These are phyloP conservation scores for Sebastes kiyomatsui DNA, from an alignment of 2,797 vertebrate species.

Conservation along the genomic window DNA sequence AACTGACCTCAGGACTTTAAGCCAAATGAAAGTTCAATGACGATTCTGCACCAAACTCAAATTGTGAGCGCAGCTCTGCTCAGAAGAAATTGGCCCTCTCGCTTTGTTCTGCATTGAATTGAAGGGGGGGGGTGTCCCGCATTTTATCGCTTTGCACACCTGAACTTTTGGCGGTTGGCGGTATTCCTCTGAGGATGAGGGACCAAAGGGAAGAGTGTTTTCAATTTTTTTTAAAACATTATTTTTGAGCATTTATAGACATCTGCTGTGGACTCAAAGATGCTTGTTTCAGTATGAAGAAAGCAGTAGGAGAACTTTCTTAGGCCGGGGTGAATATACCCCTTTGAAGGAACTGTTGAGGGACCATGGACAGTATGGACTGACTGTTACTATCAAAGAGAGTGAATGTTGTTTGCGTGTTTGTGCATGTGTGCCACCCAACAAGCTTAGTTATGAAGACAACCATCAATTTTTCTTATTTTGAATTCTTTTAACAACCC, in stretches of 20 bases:
- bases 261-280: conserved; percentile 89
- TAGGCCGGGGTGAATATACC: conserved; percentile 55
- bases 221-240: conserved; percentile 32
- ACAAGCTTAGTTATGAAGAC: conserved; percentile 52
- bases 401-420: conserved; percentile 73
- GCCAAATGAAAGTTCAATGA: conserved; percentile 78
- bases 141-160: conserved; percentile 79
- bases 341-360: conserved; percentile 78
- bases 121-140: conserved; percentile 34
- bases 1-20: conserved; percentile 80
- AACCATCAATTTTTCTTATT: conserved; percentile 17
- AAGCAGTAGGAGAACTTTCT: conserved; percentile 70
- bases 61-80: conserved; percentile 80
- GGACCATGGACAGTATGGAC: conserved; percentile 79
- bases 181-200: conserved; percentile 72
- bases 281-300: conserved; percentile 78
- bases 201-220: conserved; percentile 78
- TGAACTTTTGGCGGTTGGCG: conserved; percentile 67
- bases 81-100: conserved; percentile 71
- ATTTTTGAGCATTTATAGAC: conserved; percentile 79
- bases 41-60: conserved; percentile 79
- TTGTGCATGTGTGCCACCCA: conserved; percentile 54
- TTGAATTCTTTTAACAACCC: conserved; percentile 21
- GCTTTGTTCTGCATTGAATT: conserved; percentile 52
- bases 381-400: conserved; percentile 79